phyloP scores from a whole-genome alignment of 2,113 vertebrate species.

The Bambusicola thoracicus region DNA sequence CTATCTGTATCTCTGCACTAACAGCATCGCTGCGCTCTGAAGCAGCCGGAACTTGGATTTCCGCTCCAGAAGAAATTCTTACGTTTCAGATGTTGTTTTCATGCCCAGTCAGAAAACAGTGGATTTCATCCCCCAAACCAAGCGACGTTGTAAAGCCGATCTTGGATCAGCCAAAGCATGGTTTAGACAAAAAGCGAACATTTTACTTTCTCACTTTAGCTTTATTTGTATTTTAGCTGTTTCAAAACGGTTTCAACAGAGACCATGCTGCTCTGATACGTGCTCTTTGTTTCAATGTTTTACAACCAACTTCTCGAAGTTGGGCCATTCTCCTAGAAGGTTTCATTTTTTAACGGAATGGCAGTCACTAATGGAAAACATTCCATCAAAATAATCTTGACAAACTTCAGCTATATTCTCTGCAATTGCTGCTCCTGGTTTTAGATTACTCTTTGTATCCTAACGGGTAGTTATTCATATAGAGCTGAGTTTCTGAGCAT shows the following conservation, averaged over 20 bases:
- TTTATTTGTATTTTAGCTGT: not conserved
- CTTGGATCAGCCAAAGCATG: accelerated
- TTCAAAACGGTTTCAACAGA: not conserved
- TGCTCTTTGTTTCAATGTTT: not conserved
- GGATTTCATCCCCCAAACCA: too few species aligned
- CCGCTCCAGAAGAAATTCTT: not conserved
- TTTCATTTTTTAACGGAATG: not conserved
- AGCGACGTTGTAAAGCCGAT: not conserved
- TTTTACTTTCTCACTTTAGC: not conserved
- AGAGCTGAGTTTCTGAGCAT: not conserved
- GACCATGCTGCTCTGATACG: accelerated
- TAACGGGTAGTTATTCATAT: not conserved
- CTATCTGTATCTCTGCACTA: not conserved
- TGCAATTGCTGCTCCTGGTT: not conserved
- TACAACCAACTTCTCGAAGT: not conserved
- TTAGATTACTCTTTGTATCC: not conserved
- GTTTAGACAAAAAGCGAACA: not conserved
- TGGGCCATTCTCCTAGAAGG: not conserved
- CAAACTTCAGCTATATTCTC: not conserved
- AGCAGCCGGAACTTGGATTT: not conserved
- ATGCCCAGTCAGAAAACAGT: not conserved
- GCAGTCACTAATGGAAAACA: slow-evolving; percentile 7
- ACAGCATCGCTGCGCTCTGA: not conserved
- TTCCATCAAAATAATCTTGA: not conserved
- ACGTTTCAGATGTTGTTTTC: not conserved